Evolutionary conservation across 2,888 invertebrate genomes (phyloP), one percentile per base, ranked within the genome.

Genomic region (Drosophila borealis): DNA sequence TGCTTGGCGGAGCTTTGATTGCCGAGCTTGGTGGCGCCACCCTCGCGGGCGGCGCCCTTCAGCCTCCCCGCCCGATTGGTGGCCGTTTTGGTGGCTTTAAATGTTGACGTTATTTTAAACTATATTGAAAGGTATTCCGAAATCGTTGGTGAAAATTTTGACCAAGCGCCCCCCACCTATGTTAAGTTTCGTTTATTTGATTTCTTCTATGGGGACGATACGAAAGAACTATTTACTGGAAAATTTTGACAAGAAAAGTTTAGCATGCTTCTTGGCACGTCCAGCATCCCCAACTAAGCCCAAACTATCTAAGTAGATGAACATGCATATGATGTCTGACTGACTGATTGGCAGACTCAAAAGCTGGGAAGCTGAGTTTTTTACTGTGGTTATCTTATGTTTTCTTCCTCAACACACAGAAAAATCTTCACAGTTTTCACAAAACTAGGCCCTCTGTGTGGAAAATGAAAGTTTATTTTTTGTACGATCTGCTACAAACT

Each of bases 41-140:
- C 41, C 13, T 66, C 79, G 2, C 63, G 63, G 39, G 67, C n/a
- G 55, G 14, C 61, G 10, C 59, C 51, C 56, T 75, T 80, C 10
- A 55, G 21, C 49, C 42, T 71, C 3, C 49, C 49, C 36, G 71
- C 21, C 41, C 71, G 63, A 50, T 55, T 64, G 33, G 34, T 59
- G 11, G 63, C 39, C 60, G 55, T 59, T 54, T 71, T 80, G 53
- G 13, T 42, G 9, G 33, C 3, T 65, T 74, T 54, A 10, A 4
- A 9, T 34, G 25, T 5, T 37, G 8, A 19, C 9, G n/a, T 19
- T 45, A 17, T 11, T 34, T 33, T 17, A 9, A 14, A 39, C 4
- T 21, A n/a, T 19, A 49, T 33, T 44, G 1, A 48, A 54, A 13
- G 37, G 3, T 61, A 46, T 53, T 39, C 37, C 48, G 37, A 59